These are phyloP conservation scores for Eupithecia dodoneata DNA, from an alignment of 2,888 invertebrate genomes.

Conservation along the genomic window DNA sequence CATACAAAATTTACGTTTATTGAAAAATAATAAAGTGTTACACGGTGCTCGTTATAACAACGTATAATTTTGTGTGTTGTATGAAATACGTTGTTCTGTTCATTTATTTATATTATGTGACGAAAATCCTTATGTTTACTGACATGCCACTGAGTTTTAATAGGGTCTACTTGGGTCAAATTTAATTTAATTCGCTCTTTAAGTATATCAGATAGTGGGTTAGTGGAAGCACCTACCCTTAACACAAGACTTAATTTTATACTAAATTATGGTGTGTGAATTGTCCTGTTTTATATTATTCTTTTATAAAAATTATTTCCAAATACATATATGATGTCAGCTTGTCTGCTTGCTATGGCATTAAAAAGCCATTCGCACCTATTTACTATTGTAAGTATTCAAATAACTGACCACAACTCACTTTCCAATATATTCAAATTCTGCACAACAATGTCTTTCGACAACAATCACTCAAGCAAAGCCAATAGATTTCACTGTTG, in stretches of 20 bases:
- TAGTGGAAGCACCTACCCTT: neutral
- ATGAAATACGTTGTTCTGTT: slow-evolving; percentile 24
- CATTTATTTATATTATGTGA: slow-evolving; percentile 17
- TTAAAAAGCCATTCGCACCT: neutral
- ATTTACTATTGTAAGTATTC: neutral
- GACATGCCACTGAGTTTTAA: neutral
- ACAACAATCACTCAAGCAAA: slow-evolving; percentile 47
- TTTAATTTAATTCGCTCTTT: neutral
- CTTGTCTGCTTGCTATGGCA: neutral
- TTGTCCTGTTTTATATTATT: no score
- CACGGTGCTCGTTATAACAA: slow-evolving; percentile 42
- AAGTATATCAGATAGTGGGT: neutral
- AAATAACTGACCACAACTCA: neutral
- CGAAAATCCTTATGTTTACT: neutral
- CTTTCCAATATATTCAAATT: slow-evolving; percentile 46
- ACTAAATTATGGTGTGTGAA: neutral
- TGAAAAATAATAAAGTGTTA: slow-evolving; percentile 54
- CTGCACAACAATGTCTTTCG: slow-evolving; percentile 43
- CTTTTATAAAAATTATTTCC: neutral
- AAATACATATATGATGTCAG: neutral
- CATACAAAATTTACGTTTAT: slow-evolving; percentile 57
- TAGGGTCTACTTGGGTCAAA: neutral
- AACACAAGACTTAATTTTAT: neutral
- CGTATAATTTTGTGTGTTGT: slow-evolving; percentile 43
- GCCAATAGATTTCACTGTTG: slow-evolving; percentile 49